Evolutionary conservation across 2,888 invertebrate genomes (phyloP), one percentile per base, ranked within the genome.

Genomic region (Arrhopalites spinosus): DNA sequence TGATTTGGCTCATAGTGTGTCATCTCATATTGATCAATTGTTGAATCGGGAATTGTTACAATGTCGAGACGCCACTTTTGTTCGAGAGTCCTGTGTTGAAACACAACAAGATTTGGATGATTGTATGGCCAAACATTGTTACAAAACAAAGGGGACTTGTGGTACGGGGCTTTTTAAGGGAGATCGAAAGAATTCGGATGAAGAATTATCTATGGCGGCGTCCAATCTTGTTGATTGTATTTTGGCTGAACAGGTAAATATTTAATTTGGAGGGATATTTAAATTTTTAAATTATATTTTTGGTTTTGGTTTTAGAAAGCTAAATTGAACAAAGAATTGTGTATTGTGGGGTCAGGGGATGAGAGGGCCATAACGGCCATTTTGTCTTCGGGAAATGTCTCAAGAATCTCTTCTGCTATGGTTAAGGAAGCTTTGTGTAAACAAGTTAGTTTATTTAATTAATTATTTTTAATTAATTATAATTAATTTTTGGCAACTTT

Each of bases 331-430:
- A 8, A n/a, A 13, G 72, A 72, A 36, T 17, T 45, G n/a, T 23
- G 23, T 30, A 43, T 36, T 1, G 72, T 61, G 5, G 72, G 63
- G 5, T 72, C 61, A 0, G 72, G 72, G n/a, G 73, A 64, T 20
- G 73, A 73, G 23, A 27, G 27, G 11, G 47, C 5, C 1, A 23
- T 63, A 20, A 25, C 2, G n/a, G 5, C 15, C 13, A 27, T 27
- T 25, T 23, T 73, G 61, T 47, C 63, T n/a, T 1, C 1, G 15
- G 73, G 45, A 20, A 64, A 63, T 64, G 61, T 73, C 0, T 73
- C 73, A 1, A 13, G 73, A 27, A 50, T 73, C 13, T 61, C 73
- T 13, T 73, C 73, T 15, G 29, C 66, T 11, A 64, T 73, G n/a
- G 73, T 64, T n/a, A 23, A 13, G 3, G 11, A n/a, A 23, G 25